Base-by-base conservation (phyloP, 2,888 invertebrate genomes). In the Trachelus iudaicus region DNA sequence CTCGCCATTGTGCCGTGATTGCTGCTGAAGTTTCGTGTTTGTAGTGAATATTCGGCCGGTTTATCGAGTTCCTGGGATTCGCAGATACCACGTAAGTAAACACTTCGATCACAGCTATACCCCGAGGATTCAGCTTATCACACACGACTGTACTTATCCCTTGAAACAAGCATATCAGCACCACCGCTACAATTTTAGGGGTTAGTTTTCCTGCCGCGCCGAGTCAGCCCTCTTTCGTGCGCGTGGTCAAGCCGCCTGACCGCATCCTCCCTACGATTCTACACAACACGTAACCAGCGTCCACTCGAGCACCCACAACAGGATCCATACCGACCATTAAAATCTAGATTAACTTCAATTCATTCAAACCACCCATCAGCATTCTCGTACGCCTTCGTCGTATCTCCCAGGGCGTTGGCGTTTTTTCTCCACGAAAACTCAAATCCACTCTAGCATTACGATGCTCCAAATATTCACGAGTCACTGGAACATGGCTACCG, bases 1-100 rank as follows among this genome's bases (percentile, higher is more conserved):
- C 85, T 85, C 90, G 89, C 90, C 89, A 89, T 90, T 89, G 89
- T 87, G 86, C 81, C 81, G 79, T 81, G 77, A 75, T 85, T 83
- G 85, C 83, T 83, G 83, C 81, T 81, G 82, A 83, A 88, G 86
- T 88, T 88, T 88, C 85, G 83, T 83, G 86, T 87, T 87, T 87
- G 87, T 88, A 85, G 85, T 84, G 85, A 84, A 81, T 87, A 86
- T 87, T 87, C 81, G 84, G 87, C 83, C 83, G 81, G 83, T 86
- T 82, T 83, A 82, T 80, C 69, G 81, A 81, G 79, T 83, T 81
- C 80, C 75, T 73, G 77, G 77, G 31, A 69, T 37, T 75, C 34
- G 76, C 76, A 74, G 35, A 79, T 74, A 12, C 31, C 75, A 75
- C 76, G 86, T 86, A 79, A 87, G 86, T 85, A 9, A 30, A 71